Base-by-base conservation (phyloP, 2,797 vertebrate genomes). In the Megaceryle alcyon region DNA sequence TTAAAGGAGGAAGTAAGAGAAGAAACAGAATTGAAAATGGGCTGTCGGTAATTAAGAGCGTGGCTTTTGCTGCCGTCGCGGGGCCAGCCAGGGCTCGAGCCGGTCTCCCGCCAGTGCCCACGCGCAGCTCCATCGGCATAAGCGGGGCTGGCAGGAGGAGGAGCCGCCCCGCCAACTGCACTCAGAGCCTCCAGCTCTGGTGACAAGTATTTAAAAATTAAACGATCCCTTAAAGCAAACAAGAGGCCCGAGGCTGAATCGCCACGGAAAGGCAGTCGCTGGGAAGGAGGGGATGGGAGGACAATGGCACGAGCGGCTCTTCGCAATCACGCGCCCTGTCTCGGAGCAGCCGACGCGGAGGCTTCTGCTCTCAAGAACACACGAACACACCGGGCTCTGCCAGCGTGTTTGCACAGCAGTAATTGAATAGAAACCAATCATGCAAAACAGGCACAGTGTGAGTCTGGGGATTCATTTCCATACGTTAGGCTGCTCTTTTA, bases 121-220 rank as follows among this genome's bases (percentile, higher is more conserved):
- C 7, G 22, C 4, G 1, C 0, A 0, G 70, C 64, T 31, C 78
- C 2, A 0, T 14, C 1, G 2, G 29, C 2, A 1, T 28, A 33
- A 39, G 4, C 2, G 41, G 46, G 78, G 54, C 31, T 63, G 75
- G 49, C 53, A 35, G 65, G 49, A 39, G 22, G 33, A 49, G 77
- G 23, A 83, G 75, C n/a, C 12, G 10, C 70, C 59, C 60, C 22
- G 0, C 29, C 8, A 7, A 5, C 37, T 20, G 22, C 3, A 14
- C 49, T 25, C 69, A 9, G 71, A 89, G 86, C 82, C 46, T 43
- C 43, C 21, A 16, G 16, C 26, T 16, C 68, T 56, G 54, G 37
- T 28, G 65, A 83, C 83, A 81, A 76, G 72, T 29, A 28, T 61
- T 83, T 68, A 79, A 96, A 80, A 69, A 83, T 81, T 65, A 44